phyloP scores from a whole-genome alignment of 2,797 vertebrate genomes.

The Rachycentron canadum region DNA sequence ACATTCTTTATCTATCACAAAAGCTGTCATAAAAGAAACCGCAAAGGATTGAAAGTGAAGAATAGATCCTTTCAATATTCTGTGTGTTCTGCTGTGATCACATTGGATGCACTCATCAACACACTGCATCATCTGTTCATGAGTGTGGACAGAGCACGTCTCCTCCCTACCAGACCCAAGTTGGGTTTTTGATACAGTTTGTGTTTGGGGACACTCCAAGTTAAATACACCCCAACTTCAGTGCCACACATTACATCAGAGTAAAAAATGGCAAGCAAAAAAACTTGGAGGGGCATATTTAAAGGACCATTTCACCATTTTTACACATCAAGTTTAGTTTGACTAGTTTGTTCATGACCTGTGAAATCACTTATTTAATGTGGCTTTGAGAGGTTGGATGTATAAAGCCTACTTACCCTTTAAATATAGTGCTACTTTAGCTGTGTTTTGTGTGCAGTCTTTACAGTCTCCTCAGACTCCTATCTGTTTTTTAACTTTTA shows the following conservation, averaged over 20 bases:
- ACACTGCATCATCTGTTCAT: neutral
- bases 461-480: too few relatives aligned
- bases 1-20: neutral
- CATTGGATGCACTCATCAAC: neutral
- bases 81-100: slow-evolving; percentile 15
- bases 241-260: neutral
- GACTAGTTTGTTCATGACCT: too few relatives aligned
- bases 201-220: slow-evolving; percentile 1
- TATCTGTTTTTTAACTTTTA: too few relatives aligned
- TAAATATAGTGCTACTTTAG: neutral
- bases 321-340: too few relatives aligned
- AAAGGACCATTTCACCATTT: neutral
- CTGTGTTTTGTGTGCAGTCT: neutral
- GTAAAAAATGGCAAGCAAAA: slow-evolving; percentile 11
- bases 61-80: slow-evolving; percentile 25
- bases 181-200: neutral
- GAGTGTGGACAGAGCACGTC: neutral
- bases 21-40: neutral
- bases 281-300: neutral
- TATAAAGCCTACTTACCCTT: neutral
- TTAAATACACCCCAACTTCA: slow-evolving; percentile 12
- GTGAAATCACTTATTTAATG: neutral
- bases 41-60: neutral
- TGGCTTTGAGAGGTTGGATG: neutral
- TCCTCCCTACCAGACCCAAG: neutral